Evolutionary conservation across 1,140 invertebrate species (phyloP).

Genomic region (Artemia franciscana): DNA sequence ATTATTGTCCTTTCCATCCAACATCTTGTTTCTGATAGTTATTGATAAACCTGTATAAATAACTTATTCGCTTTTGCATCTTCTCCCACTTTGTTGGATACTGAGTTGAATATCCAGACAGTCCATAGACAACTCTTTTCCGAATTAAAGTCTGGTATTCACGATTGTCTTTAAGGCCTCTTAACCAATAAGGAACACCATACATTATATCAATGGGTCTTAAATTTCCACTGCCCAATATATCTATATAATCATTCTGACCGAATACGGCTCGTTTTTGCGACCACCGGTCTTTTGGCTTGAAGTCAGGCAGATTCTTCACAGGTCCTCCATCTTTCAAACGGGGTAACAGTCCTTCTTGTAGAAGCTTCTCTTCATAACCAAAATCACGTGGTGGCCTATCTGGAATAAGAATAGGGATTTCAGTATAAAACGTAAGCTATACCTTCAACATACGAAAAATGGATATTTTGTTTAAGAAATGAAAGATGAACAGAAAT

Average conservation of each 20-base stretch:
- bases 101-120: constrained; percentile 29
- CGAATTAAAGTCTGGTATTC: constrained; percentile 47
- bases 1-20: background rate
- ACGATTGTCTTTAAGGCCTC: constrained; percentile 51
- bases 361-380: constrained; percentile 37
- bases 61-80: constrained; percentile 41
- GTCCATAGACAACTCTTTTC: constrained; percentile 37
- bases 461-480: no score
- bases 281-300: constrained; percentile 44
- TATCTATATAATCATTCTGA: constrained; percentile 92
- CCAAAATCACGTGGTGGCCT: constrained; percentile 29
- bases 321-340: constrained; percentile 22
- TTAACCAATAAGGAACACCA: constrained; percentile 57
- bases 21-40: background rate
- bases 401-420: background rate
- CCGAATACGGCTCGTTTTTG: constrained; percentile 58
- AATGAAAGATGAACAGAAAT: no score
- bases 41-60: constrained; percentile 48
- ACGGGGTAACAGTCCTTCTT: constrained; percentile 40
- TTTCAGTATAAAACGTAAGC: no score
- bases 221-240: constrained; percentile 46
- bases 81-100: constrained; percentile 51
- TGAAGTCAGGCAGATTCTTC: constrained; percentile 33
- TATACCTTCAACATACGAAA: no score
- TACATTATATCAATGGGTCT: constrained; percentile 61